Percentiles rank a stretch among this genome's conserved stretches.
Evolutionary conservation across 2,113 vertebrate species (phyloP).

Genomic region (Saguinus midas): DNA sequence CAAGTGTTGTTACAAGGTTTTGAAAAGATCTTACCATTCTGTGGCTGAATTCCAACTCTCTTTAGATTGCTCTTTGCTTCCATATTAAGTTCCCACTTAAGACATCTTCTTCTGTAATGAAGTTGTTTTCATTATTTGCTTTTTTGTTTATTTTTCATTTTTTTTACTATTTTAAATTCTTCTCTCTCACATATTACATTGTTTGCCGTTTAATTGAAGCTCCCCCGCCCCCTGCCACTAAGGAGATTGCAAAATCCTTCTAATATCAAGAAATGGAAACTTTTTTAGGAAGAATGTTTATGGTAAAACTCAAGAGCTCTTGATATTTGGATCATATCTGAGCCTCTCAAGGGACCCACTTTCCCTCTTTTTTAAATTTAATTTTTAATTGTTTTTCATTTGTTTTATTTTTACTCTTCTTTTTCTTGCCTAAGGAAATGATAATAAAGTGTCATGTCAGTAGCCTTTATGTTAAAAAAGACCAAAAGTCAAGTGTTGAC

Average conservation of each 20-base stretch:
- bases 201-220: constrained; percentile 43
- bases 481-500: not conserved
- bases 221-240: not conserved
- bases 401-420: not conserved
- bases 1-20: not conserved
- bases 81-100: constrained; percentile 21
- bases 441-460: constrained; percentile 15
- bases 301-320: constrained; percentile 43
- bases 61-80: not conserved
- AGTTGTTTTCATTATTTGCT: constrained; percentile 32
- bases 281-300: constrained; percentile 26
- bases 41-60: constrained; percentile 3
- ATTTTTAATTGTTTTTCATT: too few relatives aligned
- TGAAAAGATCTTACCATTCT: not conserved
- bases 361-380: not conserved
- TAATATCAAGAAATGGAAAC: constrained; percentile 33
- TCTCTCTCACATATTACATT: too few relatives aligned
- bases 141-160: too few relatives aligned
- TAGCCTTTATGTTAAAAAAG: constrained; percentile 57
- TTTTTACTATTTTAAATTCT: too few relatives aligned
- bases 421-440: not conserved
- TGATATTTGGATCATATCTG: constrained; percentile 30
- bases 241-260: constrained; percentile 1
- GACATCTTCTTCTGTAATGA: constrained; percentile 27
- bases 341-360: not conserved